Evolutionary conservation across 1,140 invertebrate species (phyloP), one percentile per base, ranked within the genome.

Genomic region (Mamestra configurata): DNA sequence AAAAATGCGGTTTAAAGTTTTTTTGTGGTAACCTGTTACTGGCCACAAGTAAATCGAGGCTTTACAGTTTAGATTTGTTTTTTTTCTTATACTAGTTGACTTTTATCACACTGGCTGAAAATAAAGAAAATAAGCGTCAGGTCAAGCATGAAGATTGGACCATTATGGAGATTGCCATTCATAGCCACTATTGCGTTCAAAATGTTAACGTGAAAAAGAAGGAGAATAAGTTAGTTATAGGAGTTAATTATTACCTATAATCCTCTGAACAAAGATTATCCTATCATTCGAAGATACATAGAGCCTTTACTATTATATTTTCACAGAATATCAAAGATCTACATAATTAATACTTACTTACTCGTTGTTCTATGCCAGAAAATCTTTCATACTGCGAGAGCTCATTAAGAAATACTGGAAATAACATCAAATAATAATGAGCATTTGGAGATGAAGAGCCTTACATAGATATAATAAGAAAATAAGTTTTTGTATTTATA

Each of bases 391-490:
- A 0, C 8, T 18, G n/a, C 8, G 8, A 61, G 5, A n/a, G 4
- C 7, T 18, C 7, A 10, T 37, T 57, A 57, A n/a, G 46, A 49
- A 57, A 57, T 18, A 35, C 31, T 61, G 1, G 57, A 15, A 61
- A 61, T 61, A n/a, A 61, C 15, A 61, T 61, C 15, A 61, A 61
- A 61, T 61, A 37, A 61, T 61, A 61, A 61, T 61, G n/a, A 61
- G 57, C 15, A 35, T 61, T 18, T n/a, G 4, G 1, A 8, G 13
- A 55, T 22, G 13, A 24, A 24, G 11, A 8, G 53, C 53, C n/a
- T 13, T 35, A 61, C 27, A 15, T 35, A 18, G 7, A 61, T 35
- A 61, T 35, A 61, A 18, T 31, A 37, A 18, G 1, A 37, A n/a
- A 61, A 8, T 35, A 35, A 37, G 15, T 18, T 6, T 35, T 61